Evolutionary conservation across 2,888 invertebrate genomes (phyloP).

Genomic region (Lithosia quadra): DNA sequence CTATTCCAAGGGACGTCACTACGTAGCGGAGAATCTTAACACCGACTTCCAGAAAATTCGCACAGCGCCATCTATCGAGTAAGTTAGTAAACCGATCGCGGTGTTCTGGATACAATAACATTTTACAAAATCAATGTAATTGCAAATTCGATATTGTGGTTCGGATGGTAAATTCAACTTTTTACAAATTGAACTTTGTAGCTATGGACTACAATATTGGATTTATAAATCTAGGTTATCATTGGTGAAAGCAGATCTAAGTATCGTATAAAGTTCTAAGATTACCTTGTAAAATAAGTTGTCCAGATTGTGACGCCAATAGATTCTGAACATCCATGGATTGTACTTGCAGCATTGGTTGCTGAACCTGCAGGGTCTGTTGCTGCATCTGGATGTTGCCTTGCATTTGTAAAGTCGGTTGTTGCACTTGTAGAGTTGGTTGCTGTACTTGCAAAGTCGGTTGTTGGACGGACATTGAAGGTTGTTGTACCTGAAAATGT

Average conservation of each 20-base stretch:
- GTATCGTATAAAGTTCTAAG: background rate
- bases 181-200: too few species aligned
- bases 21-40: conserved; percentile 37
- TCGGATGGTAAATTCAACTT: too few species aligned
- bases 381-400: conserved; percentile 56
- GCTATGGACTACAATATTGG: too few species aligned
- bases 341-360: conserved; percentile 79
- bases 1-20: conserved; percentile 20
- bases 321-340: conserved; percentile 84
- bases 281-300: conserved; percentile 81
- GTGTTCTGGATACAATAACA: too few species aligned
- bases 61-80: conserved; percentile 35
- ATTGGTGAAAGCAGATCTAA: background rate
- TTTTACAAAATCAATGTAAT: too few species aligned
- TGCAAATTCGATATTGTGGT: too few species aligned
- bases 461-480: conserved; percentile 61
- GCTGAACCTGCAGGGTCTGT: conserved; percentile 63
- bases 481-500: conserved; percentile 61
- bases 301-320: conserved; percentile 78
- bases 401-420: conserved; percentile 40
- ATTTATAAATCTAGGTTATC: too few species aligned
- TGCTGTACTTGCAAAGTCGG: conserved; percentile 78
- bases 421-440: conserved; percentile 46
- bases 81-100: background rate
- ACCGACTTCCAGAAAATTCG: conserved; percentile 40